These are phyloP conservation scores for Tribolium castaneum DNA, from an alignment of 1,140 invertebrate genomes.

Conservation along the genomic window DNA sequence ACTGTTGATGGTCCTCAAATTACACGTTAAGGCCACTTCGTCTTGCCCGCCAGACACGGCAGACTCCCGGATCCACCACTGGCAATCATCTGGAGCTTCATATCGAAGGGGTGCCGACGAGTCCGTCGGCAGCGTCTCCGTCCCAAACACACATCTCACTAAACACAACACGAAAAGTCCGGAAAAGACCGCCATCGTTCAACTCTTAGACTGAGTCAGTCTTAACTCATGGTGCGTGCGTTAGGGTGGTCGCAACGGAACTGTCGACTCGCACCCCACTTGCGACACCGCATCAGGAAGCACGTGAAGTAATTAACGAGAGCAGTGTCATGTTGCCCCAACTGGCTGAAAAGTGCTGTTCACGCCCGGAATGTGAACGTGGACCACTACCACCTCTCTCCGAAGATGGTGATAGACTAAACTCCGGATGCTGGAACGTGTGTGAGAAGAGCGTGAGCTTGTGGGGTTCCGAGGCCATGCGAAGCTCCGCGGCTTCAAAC, in stretches of 20 bases:
- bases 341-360: not conserved
- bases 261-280: constrained; percentile 8
- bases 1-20: constrained; percentile 82
- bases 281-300: constrained; percentile 11
- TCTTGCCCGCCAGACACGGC: constrained; percentile 66
- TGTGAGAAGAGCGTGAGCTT: constrained; percentile 51
- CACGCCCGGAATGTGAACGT: constrained; percentile 1
- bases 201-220: not conserved
- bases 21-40: constrained; percentile 83
- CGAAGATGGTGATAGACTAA: constrained; percentile 44
- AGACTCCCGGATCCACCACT: constrained; percentile 74
- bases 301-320: not conserved
- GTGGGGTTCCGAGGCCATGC: constrained; percentile 48
- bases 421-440: constrained; percentile 52
- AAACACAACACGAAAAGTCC: constrained; percentile 12
- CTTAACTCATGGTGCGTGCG: not conserved
- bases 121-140: constrained; percentile 64
- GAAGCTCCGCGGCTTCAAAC: constrained; percentile 42
- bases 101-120: constrained; percentile 73
- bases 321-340: not conserved
- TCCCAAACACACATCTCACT: constrained; percentile 9
- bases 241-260: not conserved
- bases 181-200: not conserved
- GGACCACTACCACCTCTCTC: constrained; percentile 12
- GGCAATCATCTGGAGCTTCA: constrained; percentile 86